Evolutionary conservation across 1,140 invertebrate genomes (phyloP), one percentile per base, ranked within the genome.

Genomic region (Lepidurus arcticus): DNA sequence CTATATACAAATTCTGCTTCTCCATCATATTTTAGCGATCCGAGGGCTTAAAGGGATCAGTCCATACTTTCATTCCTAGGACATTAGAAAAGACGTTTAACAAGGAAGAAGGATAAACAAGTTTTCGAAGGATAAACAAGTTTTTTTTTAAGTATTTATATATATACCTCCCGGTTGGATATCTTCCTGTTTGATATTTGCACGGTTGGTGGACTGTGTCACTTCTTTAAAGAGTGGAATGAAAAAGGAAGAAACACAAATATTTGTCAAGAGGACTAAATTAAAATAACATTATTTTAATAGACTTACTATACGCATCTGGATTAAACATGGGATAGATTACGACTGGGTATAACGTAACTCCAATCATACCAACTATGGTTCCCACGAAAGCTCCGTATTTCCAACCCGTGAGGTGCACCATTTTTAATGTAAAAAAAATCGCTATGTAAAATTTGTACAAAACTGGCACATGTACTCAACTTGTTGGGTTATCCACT

Each of bases 61-160:
- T 85, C 90, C 90, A 91, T 21, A 91, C 88, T 85, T 90, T 91
- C 90, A 91, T 91, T 85, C 90, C 90, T 91, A 84, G 81, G 88
- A 89, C 82, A 76, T 79, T 53, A 78, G 81, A 82, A 82, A 77
- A 80, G 76, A 79, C 8, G 73, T 44, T 42, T 79, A 74, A 76
- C 65, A 78, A 79, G 74, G 24, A 24, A 24, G 24, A 24, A 24
- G 74, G 79, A 74, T 78, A 53, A 43, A 53, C 10, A 76, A 53
- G 8, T 26, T 79, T 45, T 42, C 24, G 24, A 24, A 74, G 74
- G 79, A 74, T 78, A 53, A 43, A 53, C 10, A 76, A 53, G 8
- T 26, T 79, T 45, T 42, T 13, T 21, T n/a, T 65, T 42, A 26
- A 75, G 47, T 75, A n/a, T n/a, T n/a, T n/a, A n/a, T n/a, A n/a